Base-by-base conservation (phyloP, 2,113 vertebrate genomes). In the Herpailurus yagouaroundi region DNA sequence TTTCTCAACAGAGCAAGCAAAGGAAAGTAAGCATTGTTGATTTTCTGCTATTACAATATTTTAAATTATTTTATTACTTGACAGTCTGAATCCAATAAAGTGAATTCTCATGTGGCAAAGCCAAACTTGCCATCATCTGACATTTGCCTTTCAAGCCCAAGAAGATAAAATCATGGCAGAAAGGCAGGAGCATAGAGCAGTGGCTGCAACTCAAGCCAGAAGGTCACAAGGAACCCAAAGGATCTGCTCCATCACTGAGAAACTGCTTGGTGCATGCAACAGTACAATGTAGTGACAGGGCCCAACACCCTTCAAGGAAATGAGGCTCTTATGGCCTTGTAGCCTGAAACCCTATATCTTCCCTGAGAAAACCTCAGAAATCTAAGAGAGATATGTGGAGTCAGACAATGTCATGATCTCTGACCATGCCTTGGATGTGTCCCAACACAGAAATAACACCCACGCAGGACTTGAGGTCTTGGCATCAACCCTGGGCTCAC, bases 401-500 rank as follows among this genome's bases (percentile, higher is more conserved):
- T 21, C 23, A 29, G n/a, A 36, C 4, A n/a, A 71, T 3, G 3
- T 33, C 41, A 77, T n/a, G 31, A 23, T 38, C 33, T 71, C 85
- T 45, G n/a, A 64, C 31, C 31, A 38, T 29, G 27, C 29, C 36
- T 38, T 63, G 19, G 5, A 50, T 7, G 15, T 0, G 7, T 27
- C 31, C 41, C 69, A 7, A 55, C 27, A 52, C 19, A 41, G 36
- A 52, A 87, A 63, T 3, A 79, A 79, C 0, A 29, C 10, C 60
- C 57, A 38, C 15, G 5, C 8, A 74, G 36, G 23, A 31, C 7
- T 3, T 8, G 18, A 81, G 52, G 85, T 82, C 80, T 45, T 9
- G 21, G 79, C 83, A 74, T 68, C 66, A 52, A 19, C 36, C 77
- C 36, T 50, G 97, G 98, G 97, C 99, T 99, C 99, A 99, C 99